phyloP scores from a whole-genome alignment of 2,888 invertebrate genomes.

The Megastigmus dorsalis region DNA sequence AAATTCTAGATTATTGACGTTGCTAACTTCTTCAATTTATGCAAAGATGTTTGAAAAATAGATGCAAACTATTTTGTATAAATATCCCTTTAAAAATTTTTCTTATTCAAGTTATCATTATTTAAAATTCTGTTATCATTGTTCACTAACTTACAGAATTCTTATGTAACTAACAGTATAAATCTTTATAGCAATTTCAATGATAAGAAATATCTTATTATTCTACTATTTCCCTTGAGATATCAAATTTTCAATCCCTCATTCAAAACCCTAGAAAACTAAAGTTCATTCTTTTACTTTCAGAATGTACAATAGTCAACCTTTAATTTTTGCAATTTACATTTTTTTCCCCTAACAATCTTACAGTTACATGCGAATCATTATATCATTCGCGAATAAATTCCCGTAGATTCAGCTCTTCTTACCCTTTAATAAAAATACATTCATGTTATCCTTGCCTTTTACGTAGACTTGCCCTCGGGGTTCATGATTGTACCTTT shows the following conservation, averaged over 20 bases:
- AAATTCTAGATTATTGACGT: no score
- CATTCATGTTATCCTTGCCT: slow-evolving; percentile 97
- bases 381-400: not conserved
- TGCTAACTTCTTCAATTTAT: no score
- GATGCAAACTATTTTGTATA: slow-evolving; percentile 6
- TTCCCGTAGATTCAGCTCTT: slow-evolving; percentile 64
- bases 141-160: not conserved
- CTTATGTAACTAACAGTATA: not conserved
- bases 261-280: slow-evolving; percentile 6
- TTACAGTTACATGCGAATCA: no score
- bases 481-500: slow-evolving; percentile 90
- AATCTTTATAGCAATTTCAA: slow-evolving; percentile 8
- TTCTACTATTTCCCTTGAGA: not conserved
- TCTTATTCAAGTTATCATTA: slow-evolving; percentile 1
- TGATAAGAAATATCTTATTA: slow-evolving; percentile 16
- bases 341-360: no score
- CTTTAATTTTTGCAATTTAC: no score
- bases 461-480: slow-evolving; percentile 96
- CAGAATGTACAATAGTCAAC: no score
- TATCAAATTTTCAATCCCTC: slow-evolving; percentile 46
- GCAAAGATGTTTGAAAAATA: no score
- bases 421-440: slow-evolving; percentile 83
- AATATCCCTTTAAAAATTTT: slow-evolving; percentile 2
- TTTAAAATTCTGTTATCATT: not conserved
- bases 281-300: no score